Evolutionary conservation across 2,113 vertebrate species (phyloP), one percentile per base, ranked within the genome.

Genomic region (Halcyon senegalensis): DNA sequence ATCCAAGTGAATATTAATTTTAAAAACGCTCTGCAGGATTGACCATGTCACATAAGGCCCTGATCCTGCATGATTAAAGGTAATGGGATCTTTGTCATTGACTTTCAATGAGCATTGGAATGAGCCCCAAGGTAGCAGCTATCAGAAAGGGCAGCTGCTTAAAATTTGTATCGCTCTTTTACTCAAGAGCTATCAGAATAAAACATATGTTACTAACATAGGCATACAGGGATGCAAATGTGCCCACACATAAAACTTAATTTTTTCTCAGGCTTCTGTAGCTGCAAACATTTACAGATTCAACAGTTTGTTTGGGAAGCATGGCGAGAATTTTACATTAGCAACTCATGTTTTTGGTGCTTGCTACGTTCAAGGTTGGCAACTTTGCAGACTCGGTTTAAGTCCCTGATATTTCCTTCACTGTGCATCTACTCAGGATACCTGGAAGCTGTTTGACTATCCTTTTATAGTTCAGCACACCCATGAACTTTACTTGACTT

Each of bases 91-190:
- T 93, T 90, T 56, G 53, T 81, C 90, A 81, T 10, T 72, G 88
- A 84, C 76, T 93, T 91, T 84, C 30, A 86, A 28, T 35, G 68
- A 92, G 43, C 24, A 41, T 1, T 84, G 51, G 56, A 92, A 95
- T 50, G 35, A 87, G 75, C 28, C 88, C 51, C 88, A 53, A 76
- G 84, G 84, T 44, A 90, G 35, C 27, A 75, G 68, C 56, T 93
- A 41, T 53, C 23, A 81, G 46, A 89, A 96, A 93, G 76, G 66
- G 85, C 64, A 95, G 68, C 46, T 89, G 60, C 39, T 84, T 93
- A 64, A 74, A 89, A 62, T 46, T 81, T 86, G 72, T 74, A 78
- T 39, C 68, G 56, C 79, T 55, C 64, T 93, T 90, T 81, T 84
- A 72, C 37, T 92, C 89, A 51, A 89, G 58, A 92, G 51, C 9